A percentile compares a stretch with the other conserved stretches of the same genome.
These are phyloP conservation scores for Phoeniculus purpureus DNA, from an alignment of 2,797 vertebrate species.

Conservation along the genomic window DNA sequence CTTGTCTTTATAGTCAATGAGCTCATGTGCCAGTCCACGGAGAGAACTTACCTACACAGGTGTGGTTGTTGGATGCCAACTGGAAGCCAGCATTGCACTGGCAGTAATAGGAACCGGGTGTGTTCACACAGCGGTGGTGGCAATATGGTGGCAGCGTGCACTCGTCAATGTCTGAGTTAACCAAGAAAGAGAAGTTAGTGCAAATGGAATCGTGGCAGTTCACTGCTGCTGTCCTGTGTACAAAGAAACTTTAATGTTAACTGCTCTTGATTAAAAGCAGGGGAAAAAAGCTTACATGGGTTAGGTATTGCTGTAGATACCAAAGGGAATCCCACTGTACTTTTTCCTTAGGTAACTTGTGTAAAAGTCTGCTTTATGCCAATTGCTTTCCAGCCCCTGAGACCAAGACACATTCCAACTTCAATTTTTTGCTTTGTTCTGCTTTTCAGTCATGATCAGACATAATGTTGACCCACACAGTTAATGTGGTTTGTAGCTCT, in stretches of 20 bases:
- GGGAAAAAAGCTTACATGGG: neutral
- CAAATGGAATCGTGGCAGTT: neutral
- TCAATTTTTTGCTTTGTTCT: neutral
- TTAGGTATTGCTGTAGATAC: neutral
- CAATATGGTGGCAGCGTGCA: constrained; percentile 88
- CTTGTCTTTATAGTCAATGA: neutral
- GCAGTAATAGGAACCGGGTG: constrained; percentile 92
- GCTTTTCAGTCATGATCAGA: neutral
- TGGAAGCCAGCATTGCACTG: constrained; percentile 92
- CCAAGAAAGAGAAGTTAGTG: neutral
- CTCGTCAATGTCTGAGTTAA: constrained; percentile 88
- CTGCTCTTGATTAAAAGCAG: neutral
- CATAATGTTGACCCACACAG: neutral
- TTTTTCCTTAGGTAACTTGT: neutral
- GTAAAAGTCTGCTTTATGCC: neutral
- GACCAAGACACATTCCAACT: neutral
- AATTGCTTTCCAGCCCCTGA: neutral
- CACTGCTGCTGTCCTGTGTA: neutral
- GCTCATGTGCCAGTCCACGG: neutral
- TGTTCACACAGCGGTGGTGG: constrained; percentile 94
- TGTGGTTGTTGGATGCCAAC: constrained; percentile 94
- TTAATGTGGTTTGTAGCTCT: neutral
- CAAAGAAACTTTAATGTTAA: neutral
- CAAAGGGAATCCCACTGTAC: neutral
- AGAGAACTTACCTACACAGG: constrained; percentile 88